These are phyloP conservation scores for Agriopis leucophaearia DNA, from an alignment of 2,888 invertebrate species.

Conservation along the genomic window DNA sequence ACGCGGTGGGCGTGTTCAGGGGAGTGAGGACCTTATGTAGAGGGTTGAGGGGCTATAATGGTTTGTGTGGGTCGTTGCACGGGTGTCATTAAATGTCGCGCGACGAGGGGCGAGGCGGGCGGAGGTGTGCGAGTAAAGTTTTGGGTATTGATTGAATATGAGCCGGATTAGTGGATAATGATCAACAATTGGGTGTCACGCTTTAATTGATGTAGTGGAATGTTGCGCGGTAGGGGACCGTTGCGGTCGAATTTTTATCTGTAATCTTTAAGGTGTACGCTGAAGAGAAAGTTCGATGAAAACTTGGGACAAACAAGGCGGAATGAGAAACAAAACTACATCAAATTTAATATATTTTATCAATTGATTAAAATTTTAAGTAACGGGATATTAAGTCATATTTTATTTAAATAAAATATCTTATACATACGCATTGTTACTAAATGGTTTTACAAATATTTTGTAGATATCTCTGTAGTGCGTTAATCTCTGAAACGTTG, in stretches of 20 bases:
- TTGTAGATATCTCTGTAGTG: too few relatives aligned
- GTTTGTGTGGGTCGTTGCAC: conserved; percentile 74
- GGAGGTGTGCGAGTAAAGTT: conserved; percentile 86
- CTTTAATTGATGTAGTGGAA: conserved; percentile 61
- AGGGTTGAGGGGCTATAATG: conserved; percentile 71
- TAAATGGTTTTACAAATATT: too few relatives aligned
- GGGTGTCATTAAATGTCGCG: conserved; percentile 87
- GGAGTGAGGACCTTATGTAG: conserved; percentile 74
- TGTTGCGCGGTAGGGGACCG: conserved; percentile 37
- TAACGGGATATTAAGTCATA: background rate
- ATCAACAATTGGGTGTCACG: conserved; percentile 81
- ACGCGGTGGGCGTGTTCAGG: conserved; percentile 81
- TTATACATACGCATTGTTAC: too few relatives aligned
- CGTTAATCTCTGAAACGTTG: too few relatives aligned
- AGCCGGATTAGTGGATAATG: conserved; percentile 85
- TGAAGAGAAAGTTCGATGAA: conserved; percentile 26
- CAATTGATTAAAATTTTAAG: too few relatives aligned
- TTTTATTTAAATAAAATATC: background rate
- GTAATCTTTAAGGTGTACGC: conserved; percentile 25
- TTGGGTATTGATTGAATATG: conserved; percentile 87
- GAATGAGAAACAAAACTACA: background rate
- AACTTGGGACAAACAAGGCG: background rate
- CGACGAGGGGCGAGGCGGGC: conserved; percentile 80
- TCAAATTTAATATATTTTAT: too few relatives aligned
- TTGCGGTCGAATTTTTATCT: conserved; percentile 31